Base-by-base conservation (phyloP, 2,888 invertebrate genomes). In the Pristionchus mayeri region DNA sequence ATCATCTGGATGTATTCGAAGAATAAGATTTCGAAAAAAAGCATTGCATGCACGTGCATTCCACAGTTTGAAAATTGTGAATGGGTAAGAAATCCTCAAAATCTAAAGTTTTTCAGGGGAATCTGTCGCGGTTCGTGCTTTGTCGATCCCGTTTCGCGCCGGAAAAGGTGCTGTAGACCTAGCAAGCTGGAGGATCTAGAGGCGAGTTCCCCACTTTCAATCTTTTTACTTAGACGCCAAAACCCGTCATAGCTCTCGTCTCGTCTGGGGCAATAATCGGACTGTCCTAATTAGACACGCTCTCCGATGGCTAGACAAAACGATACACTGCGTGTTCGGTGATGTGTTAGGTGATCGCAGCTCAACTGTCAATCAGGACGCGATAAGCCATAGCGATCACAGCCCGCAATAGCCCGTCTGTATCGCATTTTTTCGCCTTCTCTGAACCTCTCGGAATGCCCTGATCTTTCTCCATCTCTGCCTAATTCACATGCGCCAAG, bases 71-170 rank as follows among this genome's bases (percentile, higher is more conserved):
- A 4, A 16, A n/a, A 4, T n/a, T 21, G 54, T 54, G 4, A 54
- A 54, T 3, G 54, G 9, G 54, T 16, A 4, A 54, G 21, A 18
- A 54, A 54, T 54, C n/a, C 16, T 3, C 21, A 54, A 54, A 4
- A 54, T n/a, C 7, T 54, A 3, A 54, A 54, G 21, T 54, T 54
- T 71, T 71, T 24, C 71, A 71, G 71, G 44, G 71, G 71, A 44
- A 37, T 71, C 44, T 71, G 71, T 71, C 71, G 44, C 37, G 71
- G 71, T 24, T 37, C 40, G 71, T 71, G 71, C 71, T 71, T 71
- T 16, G 24, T 7, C 37, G 71, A 71, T 16, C 71, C 71, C 40
- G 30, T 71, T 3, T 24, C 71, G 40, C 21, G 40, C 3, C 21
- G 71, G 2, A 21, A 44, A 44, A 21, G 44, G 1, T 71, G 71